Percentiles rank a stretch among this genome's conserved stretches.
Evolutionary conservation across 2,888 invertebrate genomes (phyloP).

Genomic region (Tupiocoris notatus): DNA sequence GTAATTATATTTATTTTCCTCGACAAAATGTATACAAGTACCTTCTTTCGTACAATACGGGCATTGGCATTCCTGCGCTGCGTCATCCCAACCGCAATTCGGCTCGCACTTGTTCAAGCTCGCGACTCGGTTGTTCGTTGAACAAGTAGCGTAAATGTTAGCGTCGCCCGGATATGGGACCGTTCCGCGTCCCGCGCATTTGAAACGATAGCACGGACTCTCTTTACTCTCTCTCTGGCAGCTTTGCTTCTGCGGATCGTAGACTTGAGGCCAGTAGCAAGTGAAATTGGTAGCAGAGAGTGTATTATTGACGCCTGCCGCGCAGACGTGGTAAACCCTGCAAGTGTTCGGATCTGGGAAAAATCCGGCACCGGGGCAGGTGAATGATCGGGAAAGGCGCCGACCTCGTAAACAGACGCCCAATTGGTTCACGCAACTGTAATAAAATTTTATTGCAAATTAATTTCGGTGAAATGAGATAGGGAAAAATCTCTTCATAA

Average conservation of each 20-base stretch:
- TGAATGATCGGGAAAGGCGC: neutral
- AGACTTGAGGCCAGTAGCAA: conserved; percentile 19
- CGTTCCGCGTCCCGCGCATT: neutral
- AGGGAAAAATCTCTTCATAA: no score
- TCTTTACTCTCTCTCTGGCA: conserved; percentile 1
- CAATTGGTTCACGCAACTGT: no score
- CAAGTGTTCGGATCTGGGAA: conserved; percentile 23
- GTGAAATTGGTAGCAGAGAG: neutral
- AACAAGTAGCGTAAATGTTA: conserved; percentile 22
- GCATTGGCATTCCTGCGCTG: neutral
- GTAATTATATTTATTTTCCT: no score
- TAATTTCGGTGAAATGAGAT: no score
- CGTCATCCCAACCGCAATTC: neutral
- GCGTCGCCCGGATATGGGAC: conserved; percentile 28
- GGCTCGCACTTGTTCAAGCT: neutral
- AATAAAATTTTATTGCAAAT: no score
- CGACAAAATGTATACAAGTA: no score
- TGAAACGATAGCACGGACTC: conserved; percentile 23
- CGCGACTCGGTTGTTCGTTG: neutral
- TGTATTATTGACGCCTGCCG: neutral
- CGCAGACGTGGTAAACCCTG: conserved; percentile 26
- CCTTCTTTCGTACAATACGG: conserved; percentile 26
- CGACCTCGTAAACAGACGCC: no score
- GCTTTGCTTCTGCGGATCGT: conserved; percentile 12
- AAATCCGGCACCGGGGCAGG: conserved; percentile 8